These are phyloP conservation scores for Passer domesticus DNA, from an alignment of 2,113 vertebrate species.

Conservation along the genomic window DNA sequence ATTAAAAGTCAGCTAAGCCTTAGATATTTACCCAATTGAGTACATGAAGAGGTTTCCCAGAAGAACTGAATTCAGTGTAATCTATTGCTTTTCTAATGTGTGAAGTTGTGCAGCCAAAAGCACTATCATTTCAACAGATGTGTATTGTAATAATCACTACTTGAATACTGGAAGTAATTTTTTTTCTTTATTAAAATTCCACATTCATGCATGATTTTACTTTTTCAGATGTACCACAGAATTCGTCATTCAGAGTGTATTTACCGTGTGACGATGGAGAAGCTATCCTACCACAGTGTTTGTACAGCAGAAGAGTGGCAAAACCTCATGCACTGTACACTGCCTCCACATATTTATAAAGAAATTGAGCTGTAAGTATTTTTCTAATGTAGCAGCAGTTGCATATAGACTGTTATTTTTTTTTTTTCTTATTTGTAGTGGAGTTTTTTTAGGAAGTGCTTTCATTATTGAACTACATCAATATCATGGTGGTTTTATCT, in stretches of 20 bases:
- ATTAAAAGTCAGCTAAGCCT: neutral
- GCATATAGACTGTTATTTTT: neutral
- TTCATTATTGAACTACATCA: neutral
- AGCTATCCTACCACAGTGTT: slow-evolving; percentile 96
- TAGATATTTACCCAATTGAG: neutral
- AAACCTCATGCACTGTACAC: slow-evolving; percentile 86
- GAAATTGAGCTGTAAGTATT: slow-evolving; percentile 89
- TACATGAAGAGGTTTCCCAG: neutral
- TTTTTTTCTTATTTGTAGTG: neutral
- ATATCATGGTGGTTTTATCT: neutral
- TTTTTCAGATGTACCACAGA: slow-evolving; percentile 93
- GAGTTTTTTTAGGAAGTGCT: neutral
- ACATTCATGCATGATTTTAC: neutral
- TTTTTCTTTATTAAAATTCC: neutral
- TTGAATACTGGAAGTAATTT: neutral
- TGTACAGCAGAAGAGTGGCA: slow-evolving; percentile 97
- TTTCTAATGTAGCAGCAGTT: neutral
- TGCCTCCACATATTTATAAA: slow-evolving; percentile 87
- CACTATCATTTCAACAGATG: neutral
- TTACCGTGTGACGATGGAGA: slow-evolving; percentile 98
- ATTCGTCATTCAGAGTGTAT: slow-evolving; percentile 99
- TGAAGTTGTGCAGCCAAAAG: neutral
- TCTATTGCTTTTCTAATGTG: neutral
- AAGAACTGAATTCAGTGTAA: neutral
- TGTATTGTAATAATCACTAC: neutral